Conservation (phyloP, 2,113 vertebrate species). For the Herpetotheres cachinnans region DNA sequence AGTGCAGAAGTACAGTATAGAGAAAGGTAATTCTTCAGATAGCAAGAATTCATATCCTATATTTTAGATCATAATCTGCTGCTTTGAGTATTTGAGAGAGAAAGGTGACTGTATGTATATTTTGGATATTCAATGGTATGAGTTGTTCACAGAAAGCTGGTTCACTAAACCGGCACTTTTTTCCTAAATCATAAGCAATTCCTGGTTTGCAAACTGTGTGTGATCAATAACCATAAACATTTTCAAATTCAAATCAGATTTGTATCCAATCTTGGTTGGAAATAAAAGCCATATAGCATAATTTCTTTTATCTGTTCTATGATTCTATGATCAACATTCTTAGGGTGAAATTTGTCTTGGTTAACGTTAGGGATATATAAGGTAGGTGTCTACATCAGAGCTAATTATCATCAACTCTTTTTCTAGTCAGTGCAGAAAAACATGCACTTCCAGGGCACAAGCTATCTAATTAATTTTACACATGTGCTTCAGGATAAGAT, state of each 20-base stretch:
- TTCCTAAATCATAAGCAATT: background rate
- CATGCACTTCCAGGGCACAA: background rate
- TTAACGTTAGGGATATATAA: background rate
- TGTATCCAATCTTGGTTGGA: background rate
- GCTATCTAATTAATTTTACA: constrained; percentile 21
- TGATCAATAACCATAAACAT: background rate
- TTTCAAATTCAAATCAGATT: background rate
- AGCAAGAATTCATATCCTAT: background rate
- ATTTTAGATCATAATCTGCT: background rate
- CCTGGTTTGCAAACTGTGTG: background rate
- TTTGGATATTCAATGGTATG: background rate
- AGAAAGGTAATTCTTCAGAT: background rate
- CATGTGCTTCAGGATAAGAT: constrained; percentile 14
- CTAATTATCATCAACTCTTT: constrained; percentile 3
- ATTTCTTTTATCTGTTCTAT: background rate
- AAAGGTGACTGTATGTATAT: background rate
- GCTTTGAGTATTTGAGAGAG: background rate
- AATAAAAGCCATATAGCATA: background rate
- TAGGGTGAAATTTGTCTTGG: background rate
- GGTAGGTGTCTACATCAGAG: background rate
- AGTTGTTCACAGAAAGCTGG: background rate
- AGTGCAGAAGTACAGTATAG: background rate
- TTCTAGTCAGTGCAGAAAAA: constrained; percentile 13
- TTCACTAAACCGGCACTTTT: background rate
- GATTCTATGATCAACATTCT: background rate